Percentiles rank a stretch among this genome's conserved stretches.
phyloP scores from a whole-genome alignment of 2,797 vertebrate species.

The Rhabdomys pumilio region DNA sequence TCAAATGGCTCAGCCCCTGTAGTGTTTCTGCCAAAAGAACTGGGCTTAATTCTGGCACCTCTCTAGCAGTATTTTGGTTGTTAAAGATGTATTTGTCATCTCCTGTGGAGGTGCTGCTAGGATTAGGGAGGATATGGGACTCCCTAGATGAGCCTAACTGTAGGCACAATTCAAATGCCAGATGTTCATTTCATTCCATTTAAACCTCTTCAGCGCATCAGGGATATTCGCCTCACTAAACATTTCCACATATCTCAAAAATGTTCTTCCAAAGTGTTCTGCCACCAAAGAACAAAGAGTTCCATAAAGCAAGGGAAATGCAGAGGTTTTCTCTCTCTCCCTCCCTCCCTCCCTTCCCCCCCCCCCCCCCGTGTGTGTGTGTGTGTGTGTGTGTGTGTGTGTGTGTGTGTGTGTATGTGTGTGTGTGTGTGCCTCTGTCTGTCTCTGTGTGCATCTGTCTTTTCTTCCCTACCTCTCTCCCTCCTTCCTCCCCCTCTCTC shows the following conservation, averaged over 20 bases:
- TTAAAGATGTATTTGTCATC: neutral
- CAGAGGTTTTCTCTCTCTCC: neutral
- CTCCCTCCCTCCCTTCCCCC: no score
- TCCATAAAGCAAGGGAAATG: neutral
- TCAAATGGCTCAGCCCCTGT: neutral
- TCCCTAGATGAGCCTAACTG: neutral
- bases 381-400: no score
- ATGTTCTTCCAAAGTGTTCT: neutral
- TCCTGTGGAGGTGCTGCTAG: neutral
- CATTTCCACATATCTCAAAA: conserved; percentile 20
- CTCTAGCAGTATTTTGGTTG: neutral
- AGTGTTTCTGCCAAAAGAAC: neutral
- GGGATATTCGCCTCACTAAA: conserved; percentile 21
- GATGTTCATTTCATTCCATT: conserved; percentile 38
- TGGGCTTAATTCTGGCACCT: neutral
- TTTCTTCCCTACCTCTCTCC: neutral
- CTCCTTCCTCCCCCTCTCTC: neutral
- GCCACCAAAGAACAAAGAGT: neutral
- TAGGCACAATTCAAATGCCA: conserved; percentile 10
- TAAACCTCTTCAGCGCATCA: conserved; percentile 1
- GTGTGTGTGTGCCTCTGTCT: neutral
- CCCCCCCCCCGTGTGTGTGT: no score
- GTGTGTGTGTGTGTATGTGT: neutral
- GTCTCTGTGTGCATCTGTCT: neutral
- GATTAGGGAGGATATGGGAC: neutral